Conservation (phyloP, 2,888 invertebrate genomes). For the Andrena praecox region DNA sequence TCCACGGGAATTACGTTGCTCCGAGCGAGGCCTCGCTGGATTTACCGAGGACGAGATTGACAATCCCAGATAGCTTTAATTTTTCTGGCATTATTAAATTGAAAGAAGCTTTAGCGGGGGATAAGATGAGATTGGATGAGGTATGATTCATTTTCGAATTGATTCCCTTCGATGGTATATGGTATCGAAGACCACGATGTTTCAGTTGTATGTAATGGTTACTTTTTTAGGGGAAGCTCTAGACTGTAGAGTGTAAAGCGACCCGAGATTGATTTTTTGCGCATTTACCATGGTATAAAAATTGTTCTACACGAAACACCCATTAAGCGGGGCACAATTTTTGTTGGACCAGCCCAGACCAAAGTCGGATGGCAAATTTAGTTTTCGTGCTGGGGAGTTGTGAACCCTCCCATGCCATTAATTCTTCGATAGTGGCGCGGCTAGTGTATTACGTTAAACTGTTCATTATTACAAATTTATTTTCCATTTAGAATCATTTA, state of each 20-base stretch:
- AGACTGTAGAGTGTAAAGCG: conserved; percentile 3
- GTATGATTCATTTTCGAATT: conserved; percentile 2
- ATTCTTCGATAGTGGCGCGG: conserved; percentile 33
- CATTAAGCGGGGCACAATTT: conserved; percentile 35
- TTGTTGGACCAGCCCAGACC: background rate
- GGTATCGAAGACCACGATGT: background rate
- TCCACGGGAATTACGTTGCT: conserved; percentile 25
- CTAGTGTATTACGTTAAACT: conserved; percentile 19
- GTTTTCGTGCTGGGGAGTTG: conserved; percentile 37
- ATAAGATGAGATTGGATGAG: background rate
- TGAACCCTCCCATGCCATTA: conserved; percentile 42
- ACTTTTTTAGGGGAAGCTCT: background rate
- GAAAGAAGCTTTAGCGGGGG: conserved; percentile 3
- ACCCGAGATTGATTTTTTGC: conserved; percentile 9
- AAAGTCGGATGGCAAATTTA: conserved; percentile 31
- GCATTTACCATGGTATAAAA: background rate
- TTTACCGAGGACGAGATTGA: conserved; percentile 12
- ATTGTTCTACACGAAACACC: conserved; percentile 35
- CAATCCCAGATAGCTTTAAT: conserved; percentile 17
- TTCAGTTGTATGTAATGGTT: background rate
- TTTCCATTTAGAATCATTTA: too few species aligned
- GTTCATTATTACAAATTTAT: background rate
- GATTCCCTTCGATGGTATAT: background rate
- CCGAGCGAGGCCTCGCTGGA: background rate
- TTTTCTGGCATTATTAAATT: conserved; percentile 12